These are phyloP conservation scores for Martes flavigula DNA, from an alignment of 2,797 vertebrate species.

Conservation along the genomic window DNA sequence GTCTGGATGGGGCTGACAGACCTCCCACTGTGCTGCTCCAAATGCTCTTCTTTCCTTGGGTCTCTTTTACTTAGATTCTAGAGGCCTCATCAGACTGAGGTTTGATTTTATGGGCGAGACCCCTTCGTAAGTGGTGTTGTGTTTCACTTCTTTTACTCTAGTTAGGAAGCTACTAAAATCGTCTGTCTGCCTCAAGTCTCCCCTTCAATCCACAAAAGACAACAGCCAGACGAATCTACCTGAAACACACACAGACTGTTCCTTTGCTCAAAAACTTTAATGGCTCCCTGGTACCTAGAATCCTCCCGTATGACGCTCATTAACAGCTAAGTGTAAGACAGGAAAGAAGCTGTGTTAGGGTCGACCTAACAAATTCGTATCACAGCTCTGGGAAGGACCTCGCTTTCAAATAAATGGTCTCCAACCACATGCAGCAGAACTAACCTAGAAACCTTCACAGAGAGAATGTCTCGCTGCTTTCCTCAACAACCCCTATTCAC, in stretches of 20 bases:
- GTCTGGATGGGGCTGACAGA: background rate
- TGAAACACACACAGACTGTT: fast-evolving
- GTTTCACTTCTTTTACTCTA: background rate
- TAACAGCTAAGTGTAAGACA: background rate
- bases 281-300: background rate
- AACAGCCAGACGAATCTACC: background rate
- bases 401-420: background rate
- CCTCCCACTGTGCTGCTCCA: fast-evolving
- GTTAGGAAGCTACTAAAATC: background rate
- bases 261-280: background rate
- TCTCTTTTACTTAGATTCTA: background rate
- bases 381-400: background rate
- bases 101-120: background rate
- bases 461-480: background rate
- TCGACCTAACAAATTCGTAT: background rate
- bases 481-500: background rate
- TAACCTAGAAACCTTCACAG: background rate
- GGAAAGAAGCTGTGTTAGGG: background rate
- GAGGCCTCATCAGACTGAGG: background rate
- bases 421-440: background rate
- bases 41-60: background rate
- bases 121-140: background rate
- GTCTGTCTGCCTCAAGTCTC: background rate
- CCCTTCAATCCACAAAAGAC: background rate
- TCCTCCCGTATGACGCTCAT: background rate